phyloP scores from a whole-genome alignment of 2,797 vertebrate genomes.

The Vireo griseus region DNA sequence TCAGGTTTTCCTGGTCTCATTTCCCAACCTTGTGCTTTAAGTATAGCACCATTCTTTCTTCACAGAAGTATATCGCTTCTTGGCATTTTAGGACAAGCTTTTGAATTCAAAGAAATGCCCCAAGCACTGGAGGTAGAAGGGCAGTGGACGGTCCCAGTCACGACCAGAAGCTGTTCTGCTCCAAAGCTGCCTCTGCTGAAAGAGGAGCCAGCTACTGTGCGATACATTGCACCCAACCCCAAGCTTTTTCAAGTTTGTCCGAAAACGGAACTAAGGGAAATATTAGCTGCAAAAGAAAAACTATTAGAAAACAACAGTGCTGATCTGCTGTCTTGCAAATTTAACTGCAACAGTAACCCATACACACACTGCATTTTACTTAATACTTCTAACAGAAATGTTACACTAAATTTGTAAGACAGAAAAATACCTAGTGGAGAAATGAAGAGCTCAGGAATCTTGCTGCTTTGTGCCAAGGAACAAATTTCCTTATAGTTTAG shows the following conservation, averaged over 20 bases:
- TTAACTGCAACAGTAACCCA: background rate
- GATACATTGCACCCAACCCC: background rate
- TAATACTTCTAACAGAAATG: background rate
- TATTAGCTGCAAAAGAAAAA: constrained; percentile 3
- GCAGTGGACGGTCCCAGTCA: background rate
- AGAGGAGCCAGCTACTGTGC: background rate
- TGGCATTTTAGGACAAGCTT: background rate
- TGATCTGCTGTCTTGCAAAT: background rate
- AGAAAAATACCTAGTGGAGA: background rate
- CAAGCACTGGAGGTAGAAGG: background rate
- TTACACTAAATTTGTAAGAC: background rate
- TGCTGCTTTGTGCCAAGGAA: constrained; percentile 3
- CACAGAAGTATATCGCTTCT: background rate
- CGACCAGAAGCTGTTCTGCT: background rate
- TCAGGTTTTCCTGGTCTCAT: background rate
- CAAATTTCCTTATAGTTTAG: background rate
- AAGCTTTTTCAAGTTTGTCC: constrained; percentile 3
- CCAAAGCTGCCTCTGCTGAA: background rate
- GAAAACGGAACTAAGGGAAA: background rate
- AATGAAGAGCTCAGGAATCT: background rate
- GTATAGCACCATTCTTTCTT: constrained; percentile 21
- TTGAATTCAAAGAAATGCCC: background rate
- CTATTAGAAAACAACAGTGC: background rate
- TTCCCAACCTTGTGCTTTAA: background rate
- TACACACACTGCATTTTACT: background rate